Evolutionary conservation across 2,888 invertebrate genomes (phyloP).

Genomic region (Melinopterus prodromus): DNA sequence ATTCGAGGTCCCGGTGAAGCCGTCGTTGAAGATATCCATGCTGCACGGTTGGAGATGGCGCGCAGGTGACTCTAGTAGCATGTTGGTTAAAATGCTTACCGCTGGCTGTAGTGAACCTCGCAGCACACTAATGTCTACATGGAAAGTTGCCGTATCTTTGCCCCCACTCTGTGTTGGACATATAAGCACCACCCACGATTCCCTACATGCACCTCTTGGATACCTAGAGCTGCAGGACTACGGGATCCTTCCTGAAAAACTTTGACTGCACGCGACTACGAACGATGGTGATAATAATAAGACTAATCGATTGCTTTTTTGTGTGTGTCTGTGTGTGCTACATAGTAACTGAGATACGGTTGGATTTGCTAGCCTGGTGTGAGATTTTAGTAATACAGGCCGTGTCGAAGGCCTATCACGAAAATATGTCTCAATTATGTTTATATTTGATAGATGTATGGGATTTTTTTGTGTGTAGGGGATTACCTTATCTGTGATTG

Average conservation of each 20-base stretch:
- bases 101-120: neutral
- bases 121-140: neutral
- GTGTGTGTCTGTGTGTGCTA: neutral
- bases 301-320: neutral
- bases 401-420: neutral
- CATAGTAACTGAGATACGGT: no score
- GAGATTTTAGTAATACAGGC: neutral
- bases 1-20: neutral
- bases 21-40: neutral
- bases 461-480: neutral
- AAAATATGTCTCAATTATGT: neutral
- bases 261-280: no score
- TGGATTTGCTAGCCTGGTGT: neutral
- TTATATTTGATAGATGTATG: neutral
- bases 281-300: neutral
- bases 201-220: neutral
- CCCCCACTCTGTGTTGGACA: neutral
- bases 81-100: neutral
- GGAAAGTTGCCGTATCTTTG: neutral
- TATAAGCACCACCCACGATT: neutral
- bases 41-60: neutral
- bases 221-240: no score
- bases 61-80: neutral
- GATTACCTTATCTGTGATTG: neutral
- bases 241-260: no score